A percentile compares a stretch with the other conserved stretches of the same genome.
phyloP scores from a whole-genome alignment of 1,140 invertebrate genomes.

The Drosophila kurseongensis region DNA sequence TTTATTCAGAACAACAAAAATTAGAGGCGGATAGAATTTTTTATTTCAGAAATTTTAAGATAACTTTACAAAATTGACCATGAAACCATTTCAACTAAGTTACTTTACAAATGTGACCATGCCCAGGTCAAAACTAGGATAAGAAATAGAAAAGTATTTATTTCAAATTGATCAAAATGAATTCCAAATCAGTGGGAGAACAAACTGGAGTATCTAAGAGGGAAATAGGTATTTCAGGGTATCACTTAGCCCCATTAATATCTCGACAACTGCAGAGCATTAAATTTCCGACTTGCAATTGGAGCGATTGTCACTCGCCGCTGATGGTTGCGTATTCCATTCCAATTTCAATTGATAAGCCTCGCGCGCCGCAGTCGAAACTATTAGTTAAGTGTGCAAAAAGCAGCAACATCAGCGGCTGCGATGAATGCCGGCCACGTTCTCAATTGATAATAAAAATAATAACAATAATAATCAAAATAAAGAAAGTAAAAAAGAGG shows the following conservation, averaged over 20 bases:
- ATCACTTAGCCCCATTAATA: not conserved
- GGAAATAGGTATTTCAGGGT: not conserved
- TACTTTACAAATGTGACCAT: not conserved
- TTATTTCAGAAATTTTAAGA: not conserved
- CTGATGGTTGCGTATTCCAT: constrained; percentile 63
- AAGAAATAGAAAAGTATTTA: too few species aligned
- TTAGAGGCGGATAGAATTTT: not conserved
- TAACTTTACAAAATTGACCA: not conserved
- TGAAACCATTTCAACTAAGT: not conserved
- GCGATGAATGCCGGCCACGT: constrained; percentile 77
- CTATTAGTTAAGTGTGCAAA: constrained; percentile 79
- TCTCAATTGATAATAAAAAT: constrained; percentile 83
- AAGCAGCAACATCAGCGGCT: constrained; percentile 28
- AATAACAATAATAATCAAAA: constrained; percentile 77
- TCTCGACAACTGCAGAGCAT: constrained; percentile 39
- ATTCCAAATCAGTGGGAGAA: not conserved
- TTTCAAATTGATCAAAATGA: too few species aligned
- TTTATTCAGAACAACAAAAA: not conserved
- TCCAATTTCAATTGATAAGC: constrained; percentile 80
- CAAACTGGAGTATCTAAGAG: not conserved
- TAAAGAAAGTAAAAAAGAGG: constrained; percentile 44
- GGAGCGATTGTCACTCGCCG: constrained; percentile 19
- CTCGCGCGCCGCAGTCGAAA: constrained; percentile 57
- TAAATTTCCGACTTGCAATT: constrained; percentile 13
- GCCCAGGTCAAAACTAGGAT: not conserved